Base-by-base conservation (phyloP, 2,113 vertebrate species). In the Engystomops pustulosus region DNA sequence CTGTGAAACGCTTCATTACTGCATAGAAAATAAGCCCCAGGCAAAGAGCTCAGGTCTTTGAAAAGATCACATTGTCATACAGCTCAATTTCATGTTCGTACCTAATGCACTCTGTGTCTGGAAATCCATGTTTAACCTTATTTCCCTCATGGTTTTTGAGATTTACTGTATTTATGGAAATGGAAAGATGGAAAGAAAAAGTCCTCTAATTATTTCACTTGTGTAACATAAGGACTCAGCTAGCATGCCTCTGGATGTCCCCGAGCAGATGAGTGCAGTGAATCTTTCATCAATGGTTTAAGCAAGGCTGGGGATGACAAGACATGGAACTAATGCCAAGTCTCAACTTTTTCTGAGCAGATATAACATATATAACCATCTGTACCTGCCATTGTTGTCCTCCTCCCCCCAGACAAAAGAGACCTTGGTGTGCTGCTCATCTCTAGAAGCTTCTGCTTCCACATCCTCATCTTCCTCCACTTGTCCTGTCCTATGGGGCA, bases 1-100 rank as follows among this genome's bases (percentile, higher is more conserved):
- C 80, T 72, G 80, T 58, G 51, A 82, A 82, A 82, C 9, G 80
- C 34, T 70, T 81, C 32, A 81, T 81, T 70, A 82, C 38, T 62
- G 62, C 23, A 45, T 51, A 60, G 49, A 81, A 71, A 82, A 82
- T 72, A 55, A 72, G 51, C 80, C 80, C 6, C 38, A 70, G 80
- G 68, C 47, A 82, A 72, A 60, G 80, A 72, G 69, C 45, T 74
- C 34, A n/a, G 68, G 69, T 44, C 68, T 72, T 32, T 72, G 68
- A 72, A 82, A 72, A 32, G 49, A 82, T 82, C 38, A 82, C 51
- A 82, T 45, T 72, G 80, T 82, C 34, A 72, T 72, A 71, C 69
- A 10, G 20, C 80, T 60, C 51, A 72, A 72, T 72, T 44, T 72
- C 36, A 30, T 82, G 36, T 74, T 60, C 17, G 25, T 60, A 60